A percentile compares a stretch with the other conserved stretches of the same genome.
phyloP scores from a whole-genome alignment of 2,797 vertebrate species.

The Lophius americanus region DNA sequence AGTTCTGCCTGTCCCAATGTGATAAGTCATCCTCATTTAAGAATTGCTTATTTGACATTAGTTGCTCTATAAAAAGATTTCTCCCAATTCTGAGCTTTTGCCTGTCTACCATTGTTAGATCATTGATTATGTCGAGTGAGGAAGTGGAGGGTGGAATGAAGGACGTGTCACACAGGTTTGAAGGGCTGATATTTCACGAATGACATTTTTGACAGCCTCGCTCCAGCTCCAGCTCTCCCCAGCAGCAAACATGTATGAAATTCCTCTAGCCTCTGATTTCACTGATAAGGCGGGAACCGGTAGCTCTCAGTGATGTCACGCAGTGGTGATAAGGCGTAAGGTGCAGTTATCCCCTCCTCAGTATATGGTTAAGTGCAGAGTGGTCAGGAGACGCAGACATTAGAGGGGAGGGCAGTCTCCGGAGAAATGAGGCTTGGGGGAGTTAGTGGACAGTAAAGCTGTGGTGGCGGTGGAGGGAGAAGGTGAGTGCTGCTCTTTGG shows the following conservation, averaged over 20 bases:
- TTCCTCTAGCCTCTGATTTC: constrained; percentile 70
- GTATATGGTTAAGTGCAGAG: constrained; percentile 64
- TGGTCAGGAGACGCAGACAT: constrained; percentile 66
- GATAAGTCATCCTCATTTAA: constrained; percentile 72
- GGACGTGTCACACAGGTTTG: constrained; percentile 57
- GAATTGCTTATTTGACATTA: constrained; percentile 79
- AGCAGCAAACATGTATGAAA: constrained; percentile 47
- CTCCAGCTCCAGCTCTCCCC: constrained; percentile 33
- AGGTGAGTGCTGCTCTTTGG: constrained; percentile 67
- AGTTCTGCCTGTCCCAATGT: constrained; percentile 64
- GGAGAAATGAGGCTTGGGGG: constrained; percentile 43
- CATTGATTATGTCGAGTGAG: constrained; percentile 70
- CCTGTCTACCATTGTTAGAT: constrained; percentile 70
- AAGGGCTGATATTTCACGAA: constrained; percentile 72
- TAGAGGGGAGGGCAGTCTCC: constrained; percentile 62
- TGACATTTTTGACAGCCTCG: constrained; percentile 70
- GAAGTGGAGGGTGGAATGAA: constrained; percentile 65
- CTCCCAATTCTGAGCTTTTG: constrained; percentile 43
- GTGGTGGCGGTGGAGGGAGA: constrained; percentile 43
- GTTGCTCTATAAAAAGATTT: constrained; percentile 73
- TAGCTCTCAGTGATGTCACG: constrained; percentile 68
- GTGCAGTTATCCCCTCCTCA: constrained; percentile 38
- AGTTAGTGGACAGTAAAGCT: constrained; percentile 68
- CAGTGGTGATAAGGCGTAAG: constrained; percentile 54
- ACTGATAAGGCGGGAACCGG: constrained; percentile 58